Evolutionary conservation across 2,888 invertebrate genomes (phyloP), one percentile per base, ranked within the genome.

Genomic region (Drosophila mercatorum): DNA sequence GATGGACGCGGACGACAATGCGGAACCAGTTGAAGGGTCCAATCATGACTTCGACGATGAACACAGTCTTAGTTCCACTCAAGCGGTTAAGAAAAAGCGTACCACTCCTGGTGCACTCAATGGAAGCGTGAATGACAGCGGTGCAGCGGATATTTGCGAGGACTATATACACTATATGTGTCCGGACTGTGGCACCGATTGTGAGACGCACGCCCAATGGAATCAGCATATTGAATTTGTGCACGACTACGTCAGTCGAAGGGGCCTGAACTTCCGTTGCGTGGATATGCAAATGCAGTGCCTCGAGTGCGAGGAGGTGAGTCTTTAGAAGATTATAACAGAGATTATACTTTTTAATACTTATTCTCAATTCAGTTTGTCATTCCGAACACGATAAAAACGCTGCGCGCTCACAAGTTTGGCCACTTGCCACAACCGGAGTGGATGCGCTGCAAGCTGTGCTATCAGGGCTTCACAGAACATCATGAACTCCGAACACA

Each of bases 401-500:
- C 78, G 14, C 67, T 91, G 57, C 91, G 91, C 14, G 52, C 79
- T 7, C 91, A 91, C 72, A 91, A 91, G 70, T 92, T 91, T 51
- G 79, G 75, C 6, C 92, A 91, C 72, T 72, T 91, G 36, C 69
- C 90, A 0, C 80, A 88, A 41, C 89, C 89, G 11, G 79, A 90
- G n/a, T 91, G 90, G 91, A 62, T 91, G 76, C 91, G 88, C 38
- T 91, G 91, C 63, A 91, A 91, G 65, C 71, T 91, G 26, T 91
- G 91, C 63, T 91, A 87, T 57, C 78, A 73, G 38, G 79, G 87
- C 0, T 92, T 83, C 36, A 74, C 69, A 41, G 81, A 79, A 5
- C 84, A 86, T 41, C 75, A 81, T 38, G 82, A 87, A 17, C 63
- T 90, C n/a, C 67, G 88, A 1, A 78, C 75, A 3, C 91, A 91